These are phyloP conservation scores for Papio anubis DNA, from an alignment of 2,113 vertebrate species.

Conservation along the genomic window DNA sequence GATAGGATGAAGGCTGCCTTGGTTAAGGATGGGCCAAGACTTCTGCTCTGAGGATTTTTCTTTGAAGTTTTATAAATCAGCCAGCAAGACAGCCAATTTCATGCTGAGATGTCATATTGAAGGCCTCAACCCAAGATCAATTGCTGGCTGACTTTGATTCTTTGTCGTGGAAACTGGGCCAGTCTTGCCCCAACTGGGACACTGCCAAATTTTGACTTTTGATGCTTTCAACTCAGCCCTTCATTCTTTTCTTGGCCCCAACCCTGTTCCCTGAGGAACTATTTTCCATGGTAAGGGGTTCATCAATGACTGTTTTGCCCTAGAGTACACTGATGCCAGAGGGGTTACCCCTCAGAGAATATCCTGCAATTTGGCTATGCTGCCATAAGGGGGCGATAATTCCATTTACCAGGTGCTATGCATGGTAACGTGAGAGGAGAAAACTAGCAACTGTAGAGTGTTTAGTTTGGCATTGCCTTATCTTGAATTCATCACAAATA, in stretches of 20 bases:
- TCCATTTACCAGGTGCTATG: background rate
- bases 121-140: slow-evolving; percentile 20
- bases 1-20: background rate
- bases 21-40: background rate
- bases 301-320: background rate
- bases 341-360: background rate
- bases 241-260: background rate
- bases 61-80: background rate
- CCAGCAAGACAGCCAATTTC: slow-evolving; percentile 36
- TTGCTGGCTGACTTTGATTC: slow-evolving; percentile 25
- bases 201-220: background rate
- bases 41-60: slow-evolving; percentile 1
- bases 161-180: background rate
- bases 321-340: rapidly evolving
- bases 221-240: background rate
- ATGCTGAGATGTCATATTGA: background rate
- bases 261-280: background rate
- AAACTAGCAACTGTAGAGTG: background rate
- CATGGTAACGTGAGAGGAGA: background rate
- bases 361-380: slow-evolving; percentile 53
- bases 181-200: background rate
- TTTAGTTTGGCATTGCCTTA: background rate
- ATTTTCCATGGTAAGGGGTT: background rate
- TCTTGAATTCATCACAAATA: background rate
- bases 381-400: slow-evolving; percentile 37